These are phyloP conservation scores for Phytoseiulus persimilis DNA, from an alignment of 2,888 invertebrate genomes.

Conservation along the genomic window DNA sequence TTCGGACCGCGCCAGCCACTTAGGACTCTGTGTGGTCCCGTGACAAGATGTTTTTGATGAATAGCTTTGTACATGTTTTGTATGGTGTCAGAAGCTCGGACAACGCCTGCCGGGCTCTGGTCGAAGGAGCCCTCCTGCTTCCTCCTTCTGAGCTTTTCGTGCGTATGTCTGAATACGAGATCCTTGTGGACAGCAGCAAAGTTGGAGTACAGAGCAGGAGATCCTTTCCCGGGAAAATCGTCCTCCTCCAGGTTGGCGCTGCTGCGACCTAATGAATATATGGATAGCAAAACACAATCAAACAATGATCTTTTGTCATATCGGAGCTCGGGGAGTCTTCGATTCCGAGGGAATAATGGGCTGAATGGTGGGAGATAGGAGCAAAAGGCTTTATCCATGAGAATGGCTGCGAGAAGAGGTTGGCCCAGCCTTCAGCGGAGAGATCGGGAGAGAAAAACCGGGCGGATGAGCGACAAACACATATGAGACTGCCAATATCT, in stretches of 20 bases:
- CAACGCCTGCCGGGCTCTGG: neutral
- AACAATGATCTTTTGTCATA: neutral
- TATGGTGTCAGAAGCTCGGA: neutral
- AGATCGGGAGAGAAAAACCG: neutral
- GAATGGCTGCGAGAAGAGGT: neutral
- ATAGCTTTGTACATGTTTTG: neutral
- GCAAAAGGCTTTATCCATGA: neutral
- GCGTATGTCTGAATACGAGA: too few species aligned
- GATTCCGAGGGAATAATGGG: neutral
- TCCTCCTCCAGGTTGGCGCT: too few species aligned
- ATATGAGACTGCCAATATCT: constrained; percentile 7
- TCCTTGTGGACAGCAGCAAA: neutral
- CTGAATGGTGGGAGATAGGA: neutral
- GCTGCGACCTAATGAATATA: neutral
- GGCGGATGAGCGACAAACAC: neutral
- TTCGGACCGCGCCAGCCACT: neutral
- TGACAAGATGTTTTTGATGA: neutral
- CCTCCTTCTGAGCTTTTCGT: too few species aligned
- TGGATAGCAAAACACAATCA: neutral
- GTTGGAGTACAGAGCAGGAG: too few species aligned
- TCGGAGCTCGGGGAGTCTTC: neutral
- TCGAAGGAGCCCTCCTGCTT: too few species aligned
- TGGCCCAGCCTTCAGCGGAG: neutral
- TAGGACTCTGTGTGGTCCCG: constrained; percentile 5
- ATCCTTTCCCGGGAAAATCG: too few species aligned